Base-by-base conservation (phyloP, 2,888 invertebrate species). In the Adelognathus sp. region DNA sequence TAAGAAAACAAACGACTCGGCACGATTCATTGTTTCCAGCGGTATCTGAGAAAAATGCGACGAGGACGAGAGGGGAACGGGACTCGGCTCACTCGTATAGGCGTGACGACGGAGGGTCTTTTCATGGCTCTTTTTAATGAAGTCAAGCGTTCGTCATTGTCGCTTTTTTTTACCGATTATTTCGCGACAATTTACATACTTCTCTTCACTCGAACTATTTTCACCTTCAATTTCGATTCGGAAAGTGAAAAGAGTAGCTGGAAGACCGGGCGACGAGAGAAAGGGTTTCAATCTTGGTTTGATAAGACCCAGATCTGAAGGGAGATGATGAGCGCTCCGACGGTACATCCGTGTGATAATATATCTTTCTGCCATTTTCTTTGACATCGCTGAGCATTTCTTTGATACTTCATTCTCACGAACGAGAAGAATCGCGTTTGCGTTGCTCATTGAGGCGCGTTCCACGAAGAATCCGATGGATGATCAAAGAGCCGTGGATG, bases 401-500 rank as follows among this genome's bases (percentile, higher is more conserved):
- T 29, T 14, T 14, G 11, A 5, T 61, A 46, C 11, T 60, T 41
- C 33, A 61, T 64, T 60, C 7, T 3, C 31, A 58, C 31, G n/a
- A 44, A 41, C 1, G 16, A 7, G 61, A 29, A 33, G 9, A 52
- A 41, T 50, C 31, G n/a, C n/a, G 41, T 67, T 54, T 52, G 9
- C 31, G 21, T 31, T 46, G 52, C 33, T 46, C 29, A 36, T 73
- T 36, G 46, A 61, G 14, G 36, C 14, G 39, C 7, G 36, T 29
- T 36, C 24, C n/a, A 16, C 18, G 60, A 41, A 18, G 39, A 66
- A 24, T 16, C n/a, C 52, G 60, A 52, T 41, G 46, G 18, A 73
- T 69, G 67, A 77, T 73, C 77, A 77, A 77, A 73, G 77, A 63
- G 50, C 31, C 24, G 56, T 36, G 14, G 41, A 72, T 56, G 54